Percentiles rank a stretch among this genome's conserved stretches.
Evolutionary conservation across 2,888 invertebrate species (phyloP).

Genomic region (Nomada fabriciana): DNA sequence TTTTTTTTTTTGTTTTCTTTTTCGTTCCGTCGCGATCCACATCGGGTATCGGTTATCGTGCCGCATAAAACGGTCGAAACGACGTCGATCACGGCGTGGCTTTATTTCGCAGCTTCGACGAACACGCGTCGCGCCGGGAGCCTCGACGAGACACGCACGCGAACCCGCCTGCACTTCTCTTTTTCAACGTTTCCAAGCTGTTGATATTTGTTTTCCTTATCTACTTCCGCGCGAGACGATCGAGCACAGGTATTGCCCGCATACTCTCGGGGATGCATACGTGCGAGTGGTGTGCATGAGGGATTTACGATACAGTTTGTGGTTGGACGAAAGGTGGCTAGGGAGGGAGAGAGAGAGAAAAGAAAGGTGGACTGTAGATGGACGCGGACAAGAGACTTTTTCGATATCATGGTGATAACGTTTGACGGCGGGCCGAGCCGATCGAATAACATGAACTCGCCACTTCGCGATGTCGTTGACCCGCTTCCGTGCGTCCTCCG

Average conservation of each 20-base stretch:
- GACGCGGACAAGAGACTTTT: conserved; percentile 28
- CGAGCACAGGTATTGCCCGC: conserved; percentile 40
- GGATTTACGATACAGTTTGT: neutral
- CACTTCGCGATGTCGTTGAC: conserved; percentile 69
- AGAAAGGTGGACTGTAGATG: neutral
- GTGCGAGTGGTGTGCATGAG: neutral
- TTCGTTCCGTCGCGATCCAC: neutral
- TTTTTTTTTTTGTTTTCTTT: too few relatives aligned
- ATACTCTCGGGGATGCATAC: neutral
- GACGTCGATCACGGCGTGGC: neutral
- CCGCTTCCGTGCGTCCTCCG: conserved; percentile 57
- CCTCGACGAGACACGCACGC: conserved; percentile 33
- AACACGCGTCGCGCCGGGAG: conserved; percentile 30
- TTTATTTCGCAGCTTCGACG: neutral
- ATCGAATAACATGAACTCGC: conserved; percentile 63
- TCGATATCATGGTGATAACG: conserved; percentile 38
- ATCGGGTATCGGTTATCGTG: neutral
- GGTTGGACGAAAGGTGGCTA: neutral
- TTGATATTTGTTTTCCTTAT: conserved; percentile 59
- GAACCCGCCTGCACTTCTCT: conserved; percentile 16
- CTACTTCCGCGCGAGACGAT: conserved; percentile 55
- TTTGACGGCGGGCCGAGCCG: conserved; percentile 40
- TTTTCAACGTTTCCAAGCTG: conserved; percentile 47
- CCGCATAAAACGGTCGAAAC: too few relatives aligned
- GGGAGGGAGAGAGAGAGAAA: neutral